Percentiles rank a stretch among this genome's conserved stretches.
phyloP scores from a whole-genome alignment of 1,140 invertebrate genomes.

The Caenorhabditis brenneri region DNA sequence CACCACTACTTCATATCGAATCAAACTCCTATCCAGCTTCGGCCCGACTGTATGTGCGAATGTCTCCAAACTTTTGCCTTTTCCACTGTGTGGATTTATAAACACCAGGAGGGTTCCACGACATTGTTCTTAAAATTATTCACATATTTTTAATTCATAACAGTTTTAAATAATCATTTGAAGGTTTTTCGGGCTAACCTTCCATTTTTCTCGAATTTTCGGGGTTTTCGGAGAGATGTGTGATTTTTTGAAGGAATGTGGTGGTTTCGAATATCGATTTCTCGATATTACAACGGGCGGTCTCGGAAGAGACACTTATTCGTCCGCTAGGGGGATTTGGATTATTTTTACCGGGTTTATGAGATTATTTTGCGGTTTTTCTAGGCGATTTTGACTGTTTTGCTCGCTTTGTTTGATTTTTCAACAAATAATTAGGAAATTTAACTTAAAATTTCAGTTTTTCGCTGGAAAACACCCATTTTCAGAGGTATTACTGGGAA shows the following conservation, averaged over 20 bases:
- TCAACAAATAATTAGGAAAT: background rate
- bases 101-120: conserved; percentile 57
- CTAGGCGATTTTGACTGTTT: background rate
- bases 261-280: background rate
- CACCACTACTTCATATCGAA: conserved; percentile 57
- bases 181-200: background rate
- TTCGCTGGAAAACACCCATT: background rate
- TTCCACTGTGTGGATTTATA: conserved; percentile 62
- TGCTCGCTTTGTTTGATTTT: background rate
- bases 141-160: background rate
- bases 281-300: background rate
- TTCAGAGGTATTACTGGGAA: no score
- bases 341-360: no score
- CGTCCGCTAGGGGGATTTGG: background rate
- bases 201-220: background rate
- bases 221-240: background rate
- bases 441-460: no score
- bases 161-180: no score
- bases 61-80: conserved; percentile 51
- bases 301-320: no score
- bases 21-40: conserved; percentile 46
- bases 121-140: background rate
- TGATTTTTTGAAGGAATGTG: no score
- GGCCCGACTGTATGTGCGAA: conserved; percentile 54
- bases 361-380: background rate